Conservation (phyloP, 2,888 invertebrate species). For the Caenorhabditis afra region DNA sequence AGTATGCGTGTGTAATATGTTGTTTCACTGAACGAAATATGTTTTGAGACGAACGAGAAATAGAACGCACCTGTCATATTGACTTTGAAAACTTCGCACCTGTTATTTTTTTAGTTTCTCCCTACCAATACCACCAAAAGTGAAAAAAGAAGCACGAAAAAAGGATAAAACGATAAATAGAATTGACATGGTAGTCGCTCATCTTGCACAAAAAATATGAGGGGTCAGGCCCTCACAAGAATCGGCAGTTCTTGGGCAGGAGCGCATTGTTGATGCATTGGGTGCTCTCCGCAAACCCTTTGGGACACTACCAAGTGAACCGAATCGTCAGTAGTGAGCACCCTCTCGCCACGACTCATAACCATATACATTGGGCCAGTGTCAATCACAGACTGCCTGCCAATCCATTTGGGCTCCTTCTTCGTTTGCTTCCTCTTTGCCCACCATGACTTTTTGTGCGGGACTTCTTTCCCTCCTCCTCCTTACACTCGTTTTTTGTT, state of each 20-base stretch:
- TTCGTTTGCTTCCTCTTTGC: constrained; percentile 4
- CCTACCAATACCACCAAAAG: neutral
- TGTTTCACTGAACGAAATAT: too few species aligned
- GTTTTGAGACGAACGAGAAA: too few species aligned
- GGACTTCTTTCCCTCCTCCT: too few species aligned
- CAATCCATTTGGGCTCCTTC: constrained; percentile 35
- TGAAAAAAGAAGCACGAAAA: neutral
- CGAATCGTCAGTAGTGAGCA: constrained; percentile 57
- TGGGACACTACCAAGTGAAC: constrained; percentile 51
- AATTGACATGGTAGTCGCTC: constrained; percentile 38
- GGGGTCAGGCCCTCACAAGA: constrained; percentile 3
- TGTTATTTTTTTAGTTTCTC: neutral
- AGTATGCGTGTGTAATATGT: too few species aligned
- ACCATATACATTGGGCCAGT: constrained; percentile 57
- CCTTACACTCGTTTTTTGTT: neutral
- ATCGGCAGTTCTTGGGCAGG: constrained; percentile 33
- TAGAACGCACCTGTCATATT: too few species aligned
- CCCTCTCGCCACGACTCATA: constrained; percentile 47
- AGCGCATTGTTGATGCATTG: constrained; percentile 53
- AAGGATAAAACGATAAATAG: constrained; percentile 26
- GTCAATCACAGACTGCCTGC: constrained; percentile 62
- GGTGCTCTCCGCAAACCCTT: constrained; percentile 39
- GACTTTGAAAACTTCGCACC: too few species aligned
- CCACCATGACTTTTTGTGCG: constrained; percentile 28
- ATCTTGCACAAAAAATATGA: constrained; percentile 44